Conservation (phyloP, 1,140 invertebrate species). For the Cecropterus lyciades region DNA sequence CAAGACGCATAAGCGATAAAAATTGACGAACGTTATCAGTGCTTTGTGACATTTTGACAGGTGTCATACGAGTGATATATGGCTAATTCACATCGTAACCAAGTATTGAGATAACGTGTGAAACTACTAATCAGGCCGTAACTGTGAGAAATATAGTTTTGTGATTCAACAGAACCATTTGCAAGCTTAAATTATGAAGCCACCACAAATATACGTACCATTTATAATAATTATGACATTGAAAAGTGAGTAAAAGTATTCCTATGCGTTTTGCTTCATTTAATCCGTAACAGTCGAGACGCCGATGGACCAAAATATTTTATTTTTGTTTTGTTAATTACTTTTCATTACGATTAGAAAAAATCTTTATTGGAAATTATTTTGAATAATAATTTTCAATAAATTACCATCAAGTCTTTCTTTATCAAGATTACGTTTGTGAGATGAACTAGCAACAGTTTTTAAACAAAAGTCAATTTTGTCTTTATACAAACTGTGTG, state of each 20-base stretch:
- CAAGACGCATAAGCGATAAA: constrained; percentile 49
- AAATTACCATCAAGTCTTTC: too few relatives aligned
- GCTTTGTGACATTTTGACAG: constrained; percentile 52
- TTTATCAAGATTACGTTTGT: too few relatives aligned
- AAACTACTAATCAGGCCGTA: constrained; percentile 21
- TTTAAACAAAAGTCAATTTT: too few relatives aligned
- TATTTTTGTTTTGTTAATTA: too few relatives aligned
- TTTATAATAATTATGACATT: constrained; percentile 2
- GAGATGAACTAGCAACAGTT: too few relatives aligned
- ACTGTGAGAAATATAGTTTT: constrained; percentile 33
- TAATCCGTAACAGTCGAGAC: not conserved
- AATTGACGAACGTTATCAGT: constrained; percentile 53
- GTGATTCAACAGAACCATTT: not conserved
- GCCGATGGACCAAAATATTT: too few relatives aligned
- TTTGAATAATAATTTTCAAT: too few relatives aligned
- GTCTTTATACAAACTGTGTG: too few relatives aligned
- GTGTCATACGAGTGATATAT: constrained; percentile 56
- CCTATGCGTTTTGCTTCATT: not conserved
- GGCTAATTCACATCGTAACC: constrained; percentile 37
- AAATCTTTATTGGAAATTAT: too few relatives aligned
- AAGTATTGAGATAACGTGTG: constrained; percentile 44
- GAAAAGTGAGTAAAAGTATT: constrained; percentile 1
- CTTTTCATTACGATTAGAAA: too few relatives aligned
- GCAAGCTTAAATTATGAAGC: not conserved
- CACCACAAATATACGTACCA: not conserved